phyloP scores from a whole-genome alignment of 1,140 invertebrate genomes.

The Eriocheir sinensis region DNA sequence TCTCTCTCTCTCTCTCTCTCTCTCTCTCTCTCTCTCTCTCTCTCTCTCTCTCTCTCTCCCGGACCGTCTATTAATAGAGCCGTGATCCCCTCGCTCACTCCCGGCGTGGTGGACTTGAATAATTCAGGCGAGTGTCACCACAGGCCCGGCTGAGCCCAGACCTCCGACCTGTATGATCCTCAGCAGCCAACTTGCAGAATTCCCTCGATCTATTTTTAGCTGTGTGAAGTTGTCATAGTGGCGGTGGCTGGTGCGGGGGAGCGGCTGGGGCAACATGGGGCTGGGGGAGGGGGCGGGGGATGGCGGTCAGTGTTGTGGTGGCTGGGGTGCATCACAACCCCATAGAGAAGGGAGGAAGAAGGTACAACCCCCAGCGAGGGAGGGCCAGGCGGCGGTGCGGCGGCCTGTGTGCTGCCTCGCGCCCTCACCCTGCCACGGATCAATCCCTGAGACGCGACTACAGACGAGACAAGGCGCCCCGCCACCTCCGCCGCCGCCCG shows the following conservation, averaged over 20 bases:
- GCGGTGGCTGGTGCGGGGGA: neutral
- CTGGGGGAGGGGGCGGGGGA: neutral
- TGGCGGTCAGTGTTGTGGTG: neutral
- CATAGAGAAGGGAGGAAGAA: slow-evolving; percentile 3
- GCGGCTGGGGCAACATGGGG: neutral
- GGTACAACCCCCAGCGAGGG: neutral
- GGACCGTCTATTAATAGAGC: neutral
- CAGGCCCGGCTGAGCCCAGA: neutral
- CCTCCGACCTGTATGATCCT: neutral
- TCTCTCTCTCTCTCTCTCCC: slow-evolving; percentile 21
- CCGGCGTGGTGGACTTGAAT: neutral
- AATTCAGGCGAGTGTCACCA: neutral
- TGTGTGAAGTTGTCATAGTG: slow-evolving; percentile 13
- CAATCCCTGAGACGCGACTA: slow-evolving; percentile 75
- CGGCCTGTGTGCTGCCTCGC: slow-evolving; percentile 59
- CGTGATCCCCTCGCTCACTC: slow-evolving; percentile 9
- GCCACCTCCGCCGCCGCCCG: slow-evolving; percentile 36
- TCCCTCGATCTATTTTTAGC: slow-evolving; percentile 6
- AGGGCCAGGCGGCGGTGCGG: slow-evolving; percentile 49
- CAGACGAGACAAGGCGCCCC: slow-evolving; percentile 57
- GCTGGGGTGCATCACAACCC: neutral
- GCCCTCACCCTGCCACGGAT: slow-evolving; percentile 70
- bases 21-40: neutral
- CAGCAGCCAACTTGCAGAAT: neutral
- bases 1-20: neutral